Evolutionary conservation across 2,797 vertebrate genomes (phyloP).

Genomic region (Protosalanx chinensis): DNA sequence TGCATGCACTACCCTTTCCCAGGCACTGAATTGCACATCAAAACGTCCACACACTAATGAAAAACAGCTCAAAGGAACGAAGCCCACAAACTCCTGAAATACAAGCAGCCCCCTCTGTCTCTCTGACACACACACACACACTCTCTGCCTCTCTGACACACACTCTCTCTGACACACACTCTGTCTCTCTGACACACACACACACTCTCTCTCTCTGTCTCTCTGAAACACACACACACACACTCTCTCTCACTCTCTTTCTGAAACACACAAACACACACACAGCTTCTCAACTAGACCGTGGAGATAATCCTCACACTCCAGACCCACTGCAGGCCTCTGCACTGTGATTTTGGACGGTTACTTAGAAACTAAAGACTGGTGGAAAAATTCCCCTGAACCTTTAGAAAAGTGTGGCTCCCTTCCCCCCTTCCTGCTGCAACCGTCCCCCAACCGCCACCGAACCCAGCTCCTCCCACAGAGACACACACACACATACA

Average conservation of each 20-base stretch:
- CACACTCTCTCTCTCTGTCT: constrained; percentile 27
- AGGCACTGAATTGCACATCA: constrained; percentile 58
- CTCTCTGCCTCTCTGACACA: too few relatives aligned
- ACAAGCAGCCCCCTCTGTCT: constrained; percentile 32
- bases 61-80: constrained; percentile 55
- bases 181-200: neutral
- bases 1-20: constrained; percentile 23
- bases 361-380: constrained; percentile 67
- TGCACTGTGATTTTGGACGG: constrained; percentile 51
- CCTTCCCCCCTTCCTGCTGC: constrained; percentile 40
- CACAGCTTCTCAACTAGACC: constrained; percentile 21
- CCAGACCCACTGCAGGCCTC: constrained; percentile 48
- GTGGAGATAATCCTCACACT: constrained; percentile 46
- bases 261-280: constrained; percentile 13
- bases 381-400: constrained; percentile 37
- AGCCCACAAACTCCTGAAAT: constrained; percentile 37
- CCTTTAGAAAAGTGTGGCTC: constrained; percentile 49
- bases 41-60: constrained; percentile 57
- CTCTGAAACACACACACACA: constrained; percentile 3
- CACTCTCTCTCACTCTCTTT: constrained; percentile 1
- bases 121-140: neutral
- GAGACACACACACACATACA: constrained; percentile 2
- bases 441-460: constrained; percentile 32
- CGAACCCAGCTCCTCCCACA: constrained; percentile 3
- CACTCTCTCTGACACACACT: too few relatives aligned